Evolutionary conservation across 1,140 invertebrate genomes (phyloP).

Genomic region (Cotesia vestalis): DNA sequence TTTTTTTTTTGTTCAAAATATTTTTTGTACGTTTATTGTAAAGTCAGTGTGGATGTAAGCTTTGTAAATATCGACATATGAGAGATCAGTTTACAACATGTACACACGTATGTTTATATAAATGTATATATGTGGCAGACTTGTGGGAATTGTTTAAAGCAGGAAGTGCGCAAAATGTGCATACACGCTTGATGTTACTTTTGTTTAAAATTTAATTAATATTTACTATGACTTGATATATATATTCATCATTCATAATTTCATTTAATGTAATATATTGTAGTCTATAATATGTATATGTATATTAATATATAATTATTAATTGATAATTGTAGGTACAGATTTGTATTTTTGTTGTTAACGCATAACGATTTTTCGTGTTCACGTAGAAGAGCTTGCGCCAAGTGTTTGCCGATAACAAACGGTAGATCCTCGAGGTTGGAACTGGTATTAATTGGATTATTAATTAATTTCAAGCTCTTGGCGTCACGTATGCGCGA

Average conservation of each 20-base stretch:
- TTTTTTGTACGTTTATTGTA: too few species aligned
- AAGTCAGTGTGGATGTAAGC: background rate
- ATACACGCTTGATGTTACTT: conserved; percentile 15
- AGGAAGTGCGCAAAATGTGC: conserved; percentile 22
- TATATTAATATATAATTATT: conserved; percentile 8
- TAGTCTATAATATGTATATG: conserved; percentile 4
- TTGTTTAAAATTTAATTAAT: background rate
- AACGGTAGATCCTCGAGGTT: too few species aligned
- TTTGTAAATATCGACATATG: conserved; percentile 26
- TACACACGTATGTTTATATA: conserved; percentile 19
- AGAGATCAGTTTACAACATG: conserved; percentile 6
- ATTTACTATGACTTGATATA: too few species aligned
- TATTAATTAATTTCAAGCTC: conserved; percentile 3
- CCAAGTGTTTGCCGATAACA: too few species aligned
- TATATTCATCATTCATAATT: too few species aligned
- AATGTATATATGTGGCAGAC: too few species aligned
- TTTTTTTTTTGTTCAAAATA: background rate
- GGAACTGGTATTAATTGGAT: background rate
- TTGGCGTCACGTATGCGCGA: background rate
- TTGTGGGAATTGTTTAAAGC: conserved; percentile 27
- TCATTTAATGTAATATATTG: background rate
- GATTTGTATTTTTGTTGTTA: conserved; percentile 3
- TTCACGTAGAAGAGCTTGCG: too few species aligned
- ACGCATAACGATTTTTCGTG: too few species aligned
- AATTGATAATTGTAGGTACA: conserved; percentile 21